Evolutionary conservation across 2,888 invertebrate species (phyloP).

Genomic region (Spilarctia lutea): DNA sequence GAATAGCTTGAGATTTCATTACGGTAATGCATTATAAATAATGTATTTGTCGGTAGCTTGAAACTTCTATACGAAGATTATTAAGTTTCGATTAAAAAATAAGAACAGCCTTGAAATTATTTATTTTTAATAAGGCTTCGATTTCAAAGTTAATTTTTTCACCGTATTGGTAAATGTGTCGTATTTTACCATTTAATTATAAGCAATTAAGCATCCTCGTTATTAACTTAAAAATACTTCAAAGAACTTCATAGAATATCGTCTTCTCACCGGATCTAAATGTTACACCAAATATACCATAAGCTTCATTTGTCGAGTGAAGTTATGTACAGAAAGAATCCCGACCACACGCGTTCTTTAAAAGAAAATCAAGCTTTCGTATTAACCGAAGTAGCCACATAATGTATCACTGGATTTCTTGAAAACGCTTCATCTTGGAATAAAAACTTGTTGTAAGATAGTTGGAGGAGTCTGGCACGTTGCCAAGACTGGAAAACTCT

Average conservation of each 20-base stretch:
- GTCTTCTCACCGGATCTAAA: not conserved
- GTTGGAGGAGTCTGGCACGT: constrained; percentile 27
- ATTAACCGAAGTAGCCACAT: constrained; percentile 11
- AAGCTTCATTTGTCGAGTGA: not conserved
- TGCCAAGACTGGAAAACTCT: constrained; percentile 47
- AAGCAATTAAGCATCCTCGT: not conserved
- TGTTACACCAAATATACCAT: not conserved
- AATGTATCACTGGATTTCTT: constrained; percentile 23
- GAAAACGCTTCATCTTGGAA: constrained; percentile 25
- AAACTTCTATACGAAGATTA: not conserved
- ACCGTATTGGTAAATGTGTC: too few species aligned
- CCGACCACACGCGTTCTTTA: constrained; percentile 18
- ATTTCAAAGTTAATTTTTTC: too few species aligned
- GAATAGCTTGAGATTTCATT: constrained; percentile 21
- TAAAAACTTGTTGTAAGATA: constrained; percentile 25
- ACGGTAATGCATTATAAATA: constrained; percentile 2
- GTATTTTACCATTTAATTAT: too few species aligned
- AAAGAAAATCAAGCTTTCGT: constrained; percentile 14
- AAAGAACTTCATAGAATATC: not conserved
- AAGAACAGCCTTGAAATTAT: too few species aligned
- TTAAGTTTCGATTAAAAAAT: not conserved
- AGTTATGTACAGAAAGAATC: not conserved
- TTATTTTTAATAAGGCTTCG: too few species aligned
- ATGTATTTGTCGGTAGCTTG: constrained; percentile 6
- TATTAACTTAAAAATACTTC: not conserved